Conservation (phyloP, 1,140 invertebrate species). For the Archivesica marissinica region DNA sequence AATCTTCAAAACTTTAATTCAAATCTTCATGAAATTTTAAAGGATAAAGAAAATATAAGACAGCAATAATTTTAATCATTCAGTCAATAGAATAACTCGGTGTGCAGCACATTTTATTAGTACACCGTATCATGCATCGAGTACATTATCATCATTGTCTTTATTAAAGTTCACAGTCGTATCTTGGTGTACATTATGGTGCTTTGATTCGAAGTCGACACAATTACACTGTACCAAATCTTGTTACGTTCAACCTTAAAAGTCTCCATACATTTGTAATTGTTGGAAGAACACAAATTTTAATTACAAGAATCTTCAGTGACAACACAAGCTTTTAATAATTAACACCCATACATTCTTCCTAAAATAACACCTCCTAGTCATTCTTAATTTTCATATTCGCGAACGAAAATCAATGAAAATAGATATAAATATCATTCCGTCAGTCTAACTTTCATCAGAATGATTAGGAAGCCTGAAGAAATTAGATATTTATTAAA, state of each 20-base stretch:
- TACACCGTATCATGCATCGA: too few relatives aligned
- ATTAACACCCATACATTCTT: conserved; percentile 45
- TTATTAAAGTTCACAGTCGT: too few relatives aligned
- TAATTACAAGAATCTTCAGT: conserved; percentile 39
- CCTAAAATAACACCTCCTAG: conserved; percentile 26
- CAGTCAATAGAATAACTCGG: too few relatives aligned
- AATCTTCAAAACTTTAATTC: too few relatives aligned
- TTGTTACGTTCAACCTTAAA: conserved; percentile 9
- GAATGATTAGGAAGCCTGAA: conserved; percentile 13
- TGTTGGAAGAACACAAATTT: conserved; percentile 37
- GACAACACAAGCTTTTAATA: conserved; percentile 45
- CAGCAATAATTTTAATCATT: too few relatives aligned
- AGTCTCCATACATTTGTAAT: conserved; percentile 15
- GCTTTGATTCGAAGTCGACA: too few relatives aligned
- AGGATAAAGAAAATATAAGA: too few relatives aligned
- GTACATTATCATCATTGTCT: too few relatives aligned
- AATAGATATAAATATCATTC: conserved; percentile 57
- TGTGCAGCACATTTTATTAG: too few relatives aligned
- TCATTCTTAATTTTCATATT: conserved; percentile 54
- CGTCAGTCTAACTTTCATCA: conserved; percentile 14
- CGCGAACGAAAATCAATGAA: conserved; percentile 50
- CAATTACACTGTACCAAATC: too few relatives aligned
- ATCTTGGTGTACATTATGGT: too few relatives aligned
- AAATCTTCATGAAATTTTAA: too few relatives aligned
- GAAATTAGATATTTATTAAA: conserved; percentile 58